Evolutionary conservation across 1,140 invertebrate genomes (phyloP), one percentile per base, ranked within the genome.

Genomic region (Pentalonia nigronervosa): DNA sequence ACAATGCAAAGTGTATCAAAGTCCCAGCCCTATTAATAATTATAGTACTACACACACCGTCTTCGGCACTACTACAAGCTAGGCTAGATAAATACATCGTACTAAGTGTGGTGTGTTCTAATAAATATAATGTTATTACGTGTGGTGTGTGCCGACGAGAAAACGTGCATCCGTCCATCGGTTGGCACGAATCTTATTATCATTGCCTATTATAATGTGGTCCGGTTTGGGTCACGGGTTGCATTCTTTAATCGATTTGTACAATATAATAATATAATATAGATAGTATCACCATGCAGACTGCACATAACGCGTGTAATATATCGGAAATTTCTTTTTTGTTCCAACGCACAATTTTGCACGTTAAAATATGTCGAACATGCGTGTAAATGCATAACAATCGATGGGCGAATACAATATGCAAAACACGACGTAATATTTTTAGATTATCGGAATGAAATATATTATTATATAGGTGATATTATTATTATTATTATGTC

Each of bases 361-460:
- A 9, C 86, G 45, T 41, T 47, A 47, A 87, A 53, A 47, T 47
- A 84, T 25, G 36, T 45, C 36, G 9, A 47, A 87, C 84, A 36
- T 47, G 41, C 23, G 41, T 87, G 45, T 41, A 47, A 47, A 87
- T 25, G 30, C 45, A 87, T 45, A 87, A 86, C 84, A 86, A 86
- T 86, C 84, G 84, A 86, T 20, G 86, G 45, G 17, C 20, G 30
- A 87, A 48, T n/a, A n/a, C 14, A 48, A 84, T 30, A 76, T 76
- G 60, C n/a, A 76, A 47, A 86, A 86, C 84, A 47, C 84, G 84
- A 86, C 84, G 84, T 86, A 84, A 84, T 41, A 84, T 86, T 47
- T 23, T 30, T 25, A 45, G 83, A 84, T 84, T 41, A 41, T 45
- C 8, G 23, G 36, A 84, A 84, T 41, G 41, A 14, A n/a, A 67